A percentile compares a stretch with the other conserved stretches of the same genome.
Conservation (phyloP, 2,113 vertebrate species). For the Glaucomys volans region DNA sequence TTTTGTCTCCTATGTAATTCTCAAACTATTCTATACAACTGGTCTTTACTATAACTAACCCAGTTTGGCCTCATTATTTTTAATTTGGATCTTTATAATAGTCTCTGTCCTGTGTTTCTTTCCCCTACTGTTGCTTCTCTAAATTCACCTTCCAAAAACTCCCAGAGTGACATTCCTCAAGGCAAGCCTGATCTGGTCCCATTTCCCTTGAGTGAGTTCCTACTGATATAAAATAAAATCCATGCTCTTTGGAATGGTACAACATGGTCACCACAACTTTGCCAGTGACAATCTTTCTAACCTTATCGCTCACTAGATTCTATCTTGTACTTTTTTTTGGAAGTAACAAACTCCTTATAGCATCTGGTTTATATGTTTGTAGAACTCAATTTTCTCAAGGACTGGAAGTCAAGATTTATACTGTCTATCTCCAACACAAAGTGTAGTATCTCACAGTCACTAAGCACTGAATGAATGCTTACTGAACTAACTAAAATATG, state of each 20-base stretch:
- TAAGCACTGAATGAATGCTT: not conserved
- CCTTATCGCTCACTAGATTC: not conserved
- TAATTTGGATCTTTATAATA: not conserved
- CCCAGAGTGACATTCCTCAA: conserved; percentile 11
- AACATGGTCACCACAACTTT: not conserved
- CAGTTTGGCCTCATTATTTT: not conserved
- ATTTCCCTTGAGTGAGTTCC: not conserved
- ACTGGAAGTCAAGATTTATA: not conserved
- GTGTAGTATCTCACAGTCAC: not conserved
- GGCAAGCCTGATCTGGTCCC: not conserved
- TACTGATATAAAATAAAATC: not conserved
- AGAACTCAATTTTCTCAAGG: not conserved
- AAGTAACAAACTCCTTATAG: not conserved
- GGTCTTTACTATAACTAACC: not conserved
- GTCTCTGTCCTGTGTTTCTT: not conserved
- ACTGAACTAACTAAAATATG: not conserved
- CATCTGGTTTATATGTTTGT: not conserved
- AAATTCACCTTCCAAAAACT: not conserved
- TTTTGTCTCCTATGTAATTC: not conserved
- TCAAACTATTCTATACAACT: not conserved
- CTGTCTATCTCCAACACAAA: not conserved
- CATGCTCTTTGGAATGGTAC: not conserved
- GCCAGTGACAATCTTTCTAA: not conserved
- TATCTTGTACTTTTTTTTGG: not conserved
- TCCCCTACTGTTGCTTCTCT: not conserved